Conservation (phyloP, 2,797 vertebrate genomes). For the Perdix hodgsoniae region DNA sequence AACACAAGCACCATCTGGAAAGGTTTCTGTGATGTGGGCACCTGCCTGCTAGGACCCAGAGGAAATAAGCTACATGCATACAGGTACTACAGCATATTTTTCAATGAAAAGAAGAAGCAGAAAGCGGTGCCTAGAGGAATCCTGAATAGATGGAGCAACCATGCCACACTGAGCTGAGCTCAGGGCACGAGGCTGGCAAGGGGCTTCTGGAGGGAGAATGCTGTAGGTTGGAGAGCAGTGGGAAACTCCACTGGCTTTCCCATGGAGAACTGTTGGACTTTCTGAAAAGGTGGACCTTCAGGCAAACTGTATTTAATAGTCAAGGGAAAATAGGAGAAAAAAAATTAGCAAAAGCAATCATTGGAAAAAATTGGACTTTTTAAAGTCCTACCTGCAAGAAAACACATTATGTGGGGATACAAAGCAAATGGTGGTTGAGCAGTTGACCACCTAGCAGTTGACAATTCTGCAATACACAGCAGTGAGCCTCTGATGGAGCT, state of each 20-base stretch:
- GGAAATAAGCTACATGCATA: not conserved
- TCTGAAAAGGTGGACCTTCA: not conserved
- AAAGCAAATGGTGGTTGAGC: not conserved
- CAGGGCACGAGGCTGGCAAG: not conserved
- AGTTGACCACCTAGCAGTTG: not conserved
- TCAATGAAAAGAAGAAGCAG: not conserved
- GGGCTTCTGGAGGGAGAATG: not conserved
- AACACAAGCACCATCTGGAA: conserved; percentile 8
- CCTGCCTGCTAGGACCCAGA: not conserved
- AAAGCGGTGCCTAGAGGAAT: not conserved
- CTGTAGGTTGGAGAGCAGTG: not conserved
- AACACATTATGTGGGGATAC: not conserved
- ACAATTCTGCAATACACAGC: not conserved
- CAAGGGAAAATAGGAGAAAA: not conserved
- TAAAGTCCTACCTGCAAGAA: not conserved
- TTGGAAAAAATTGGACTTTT: not conserved
- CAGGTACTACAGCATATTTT: not conserved
- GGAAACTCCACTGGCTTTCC: not conserved
- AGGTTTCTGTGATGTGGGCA: conserved; percentile 36
- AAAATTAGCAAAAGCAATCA: not conserved
- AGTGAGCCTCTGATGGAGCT: not conserved
- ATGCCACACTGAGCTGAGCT: not conserved
- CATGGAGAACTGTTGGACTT: not conserved
- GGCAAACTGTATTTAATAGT: not conserved
- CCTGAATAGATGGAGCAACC: not conserved